phyloP scores from a whole-genome alignment of 2,797 vertebrate genomes.

The Poeciliopsis infans region DNA sequence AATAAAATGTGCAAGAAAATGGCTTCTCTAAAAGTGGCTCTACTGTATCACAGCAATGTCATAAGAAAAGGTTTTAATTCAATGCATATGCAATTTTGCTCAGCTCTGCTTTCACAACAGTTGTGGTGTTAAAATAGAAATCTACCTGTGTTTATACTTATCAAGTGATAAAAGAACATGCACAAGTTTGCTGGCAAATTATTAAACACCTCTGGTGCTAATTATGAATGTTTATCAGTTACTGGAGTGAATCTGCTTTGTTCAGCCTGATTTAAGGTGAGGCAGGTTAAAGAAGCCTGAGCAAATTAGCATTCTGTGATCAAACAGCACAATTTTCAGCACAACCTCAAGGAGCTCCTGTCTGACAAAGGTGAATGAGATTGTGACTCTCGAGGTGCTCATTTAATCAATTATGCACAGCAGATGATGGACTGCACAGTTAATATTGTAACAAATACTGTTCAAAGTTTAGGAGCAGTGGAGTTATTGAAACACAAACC shows the following conservation, averaged over 20 bases:
- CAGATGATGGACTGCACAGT: conserved; percentile 9
- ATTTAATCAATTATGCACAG: conserved; percentile 17
- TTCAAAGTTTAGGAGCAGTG: not conserved
- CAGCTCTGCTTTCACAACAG: conserved; percentile 5
- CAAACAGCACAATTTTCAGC: conserved; percentile 27
- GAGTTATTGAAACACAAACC: not conserved
- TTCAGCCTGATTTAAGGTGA: conserved; percentile 33
- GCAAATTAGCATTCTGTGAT: conserved; percentile 33
- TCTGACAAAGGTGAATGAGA: conserved; percentile 10
- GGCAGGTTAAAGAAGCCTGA: not conserved
- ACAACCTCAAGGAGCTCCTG: conserved; percentile 12
- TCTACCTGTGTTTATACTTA: conserved; percentile 34
- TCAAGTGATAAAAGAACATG: conserved; percentile 25
- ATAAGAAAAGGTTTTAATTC: not conserved
- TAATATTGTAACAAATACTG: conserved; percentile 11
- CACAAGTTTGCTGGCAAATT: conserved; percentile 27
- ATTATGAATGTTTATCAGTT: conserved; percentile 37
- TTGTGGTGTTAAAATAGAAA: conserved; percentile 6
- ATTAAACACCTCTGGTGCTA: conserved; percentile 23
- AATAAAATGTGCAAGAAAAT: conserved; percentile 29
- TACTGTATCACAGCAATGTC: not conserved
- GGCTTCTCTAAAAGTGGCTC: not conserved
- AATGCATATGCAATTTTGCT: not conserved
- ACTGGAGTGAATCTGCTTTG: not conserved
- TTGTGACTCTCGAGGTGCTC: not conserved